Conservation (phyloP, 2,888 invertebrate genomes). For the Leucozona laternaria region DNA sequence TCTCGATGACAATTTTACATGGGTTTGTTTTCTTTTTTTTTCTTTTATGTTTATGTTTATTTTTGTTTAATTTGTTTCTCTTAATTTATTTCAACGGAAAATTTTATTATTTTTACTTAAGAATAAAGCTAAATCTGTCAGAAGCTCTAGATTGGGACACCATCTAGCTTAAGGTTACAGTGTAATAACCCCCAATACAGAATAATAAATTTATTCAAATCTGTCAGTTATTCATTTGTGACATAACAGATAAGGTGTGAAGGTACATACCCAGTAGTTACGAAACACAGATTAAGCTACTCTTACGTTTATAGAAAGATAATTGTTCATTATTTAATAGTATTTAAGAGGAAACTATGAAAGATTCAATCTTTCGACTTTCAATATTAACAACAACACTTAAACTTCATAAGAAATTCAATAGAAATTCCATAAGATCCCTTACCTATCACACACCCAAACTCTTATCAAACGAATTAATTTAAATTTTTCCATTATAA, state of each 20-base stretch:
- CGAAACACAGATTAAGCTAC: too few relatives aligned
- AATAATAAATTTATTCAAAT: too few relatives aligned
- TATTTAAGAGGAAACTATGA: neutral
- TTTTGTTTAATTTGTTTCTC: neutral
- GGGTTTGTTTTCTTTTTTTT: conserved; percentile 38
- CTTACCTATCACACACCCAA: neutral
- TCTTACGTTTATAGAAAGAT: too few relatives aligned
- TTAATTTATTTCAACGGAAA: neutral
- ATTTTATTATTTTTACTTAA: neutral
- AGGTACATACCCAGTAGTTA: too few relatives aligned
- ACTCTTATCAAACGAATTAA: neutral
- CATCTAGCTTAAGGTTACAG: too few relatives aligned
- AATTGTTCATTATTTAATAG: too few relatives aligned
- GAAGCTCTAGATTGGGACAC: too few relatives aligned
- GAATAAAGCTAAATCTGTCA: too few relatives aligned
- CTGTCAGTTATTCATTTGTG: too few relatives aligned
- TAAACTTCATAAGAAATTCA: neutral
- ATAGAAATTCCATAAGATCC: neutral
- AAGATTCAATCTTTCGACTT: neutral
- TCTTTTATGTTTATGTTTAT: neutral
- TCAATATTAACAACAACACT: neutral
- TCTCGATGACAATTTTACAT: conserved; percentile 4
- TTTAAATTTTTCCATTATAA: conserved; percentile 4
- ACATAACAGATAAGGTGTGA: too few relatives aligned
- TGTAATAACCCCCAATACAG: too few relatives aligned